phyloP scores from a whole-genome alignment of 2,113 vertebrate genomes.

The Menidia beryllina region DNA sequence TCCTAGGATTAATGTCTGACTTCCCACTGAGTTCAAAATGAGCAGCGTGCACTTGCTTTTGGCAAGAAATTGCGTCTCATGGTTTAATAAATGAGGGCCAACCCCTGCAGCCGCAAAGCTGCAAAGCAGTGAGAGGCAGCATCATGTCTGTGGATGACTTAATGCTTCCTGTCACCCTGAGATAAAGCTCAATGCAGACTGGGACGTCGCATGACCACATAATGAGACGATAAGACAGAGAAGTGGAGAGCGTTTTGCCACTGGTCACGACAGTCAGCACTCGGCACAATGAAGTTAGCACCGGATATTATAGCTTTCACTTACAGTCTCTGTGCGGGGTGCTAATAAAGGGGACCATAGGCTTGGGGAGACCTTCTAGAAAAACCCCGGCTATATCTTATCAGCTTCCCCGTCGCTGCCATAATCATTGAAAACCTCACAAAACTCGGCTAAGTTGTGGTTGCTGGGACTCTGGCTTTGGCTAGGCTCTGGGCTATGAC shows the following conservation, averaged over 20 bases:
- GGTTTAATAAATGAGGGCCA: slow-evolving; percentile 72
- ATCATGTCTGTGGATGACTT: slow-evolving; percentile 55
- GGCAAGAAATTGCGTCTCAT: slow-evolving; percentile 11
- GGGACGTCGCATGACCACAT: slow-evolving; percentile 70
- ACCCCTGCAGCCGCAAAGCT: slow-evolving; percentile 79
- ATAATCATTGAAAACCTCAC: slow-evolving; percentile 96
- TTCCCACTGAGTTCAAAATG: slow-evolving; percentile 11
- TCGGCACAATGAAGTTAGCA: slow-evolving; percentile 80
- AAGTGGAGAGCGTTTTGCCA: slow-evolving; percentile 85
- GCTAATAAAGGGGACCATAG: slow-evolving; percentile 44
- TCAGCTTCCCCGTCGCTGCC: slow-evolving; percentile 91
- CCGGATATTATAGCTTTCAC: slow-evolving; percentile 83
- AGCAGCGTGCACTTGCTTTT: not conserved
- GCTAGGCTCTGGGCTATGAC: slow-evolving; percentile 83
- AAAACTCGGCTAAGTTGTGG: slow-evolving; percentile 97
- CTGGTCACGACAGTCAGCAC: slow-evolving; percentile 90
- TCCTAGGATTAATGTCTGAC: not conserved
- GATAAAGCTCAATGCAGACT: slow-evolving; percentile 51
- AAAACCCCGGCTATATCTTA: slow-evolving; percentile 90
- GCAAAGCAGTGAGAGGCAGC: slow-evolving; percentile 40
- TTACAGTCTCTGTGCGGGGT: slow-evolving; percentile 83
- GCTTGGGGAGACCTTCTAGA: slow-evolving; percentile 26
- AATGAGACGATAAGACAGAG: slow-evolving; percentile 56
- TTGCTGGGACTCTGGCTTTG: slow-evolving; percentile 81
- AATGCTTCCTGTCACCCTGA: slow-evolving; percentile 57